Conservation (phyloP, 2,888 invertebrate species). For the Sepioteuthis lessoniana region DNA sequence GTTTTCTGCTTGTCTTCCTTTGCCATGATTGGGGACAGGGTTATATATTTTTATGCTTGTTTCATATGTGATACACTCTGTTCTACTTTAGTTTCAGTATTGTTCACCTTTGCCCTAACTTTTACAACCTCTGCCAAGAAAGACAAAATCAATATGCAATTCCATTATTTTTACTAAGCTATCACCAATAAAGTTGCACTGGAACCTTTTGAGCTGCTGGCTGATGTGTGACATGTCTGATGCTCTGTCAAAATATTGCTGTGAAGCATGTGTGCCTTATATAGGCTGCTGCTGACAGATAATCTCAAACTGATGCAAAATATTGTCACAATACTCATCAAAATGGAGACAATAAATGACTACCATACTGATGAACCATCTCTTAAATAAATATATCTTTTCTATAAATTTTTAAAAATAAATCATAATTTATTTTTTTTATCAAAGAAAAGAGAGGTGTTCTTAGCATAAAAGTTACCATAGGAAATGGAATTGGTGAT, state of each 20-base stretch:
- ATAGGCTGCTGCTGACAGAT: background rate
- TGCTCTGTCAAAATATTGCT: background rate
- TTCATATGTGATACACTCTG: background rate
- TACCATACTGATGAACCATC: too few relatives aligned
- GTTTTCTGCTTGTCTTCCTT: background rate
- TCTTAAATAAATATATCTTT: too few relatives aligned
- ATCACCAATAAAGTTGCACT: background rate
- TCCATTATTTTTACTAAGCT: constrained; percentile 11
- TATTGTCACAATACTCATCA: background rate
- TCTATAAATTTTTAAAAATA: too few relatives aligned
- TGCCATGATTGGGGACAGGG: background rate
- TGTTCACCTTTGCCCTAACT: background rate
- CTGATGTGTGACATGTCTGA: background rate
- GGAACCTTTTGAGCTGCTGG: background rate
- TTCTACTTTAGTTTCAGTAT: background rate
- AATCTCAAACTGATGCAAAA: background rate
- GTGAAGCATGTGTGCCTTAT: background rate
- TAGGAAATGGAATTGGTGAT: too few relatives aligned
- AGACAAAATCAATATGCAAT: background rate
- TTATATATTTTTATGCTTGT: background rate
- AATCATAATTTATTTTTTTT: too few relatives aligned
- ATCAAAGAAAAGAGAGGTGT: too few relatives aligned
- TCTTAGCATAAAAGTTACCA: too few relatives aligned
- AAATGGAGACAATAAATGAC: too few relatives aligned
- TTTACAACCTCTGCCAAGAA: background rate